Base-by-base conservation (phyloP, 2,888 invertebrate genomes). In the Anorthoa munda region DNA sequence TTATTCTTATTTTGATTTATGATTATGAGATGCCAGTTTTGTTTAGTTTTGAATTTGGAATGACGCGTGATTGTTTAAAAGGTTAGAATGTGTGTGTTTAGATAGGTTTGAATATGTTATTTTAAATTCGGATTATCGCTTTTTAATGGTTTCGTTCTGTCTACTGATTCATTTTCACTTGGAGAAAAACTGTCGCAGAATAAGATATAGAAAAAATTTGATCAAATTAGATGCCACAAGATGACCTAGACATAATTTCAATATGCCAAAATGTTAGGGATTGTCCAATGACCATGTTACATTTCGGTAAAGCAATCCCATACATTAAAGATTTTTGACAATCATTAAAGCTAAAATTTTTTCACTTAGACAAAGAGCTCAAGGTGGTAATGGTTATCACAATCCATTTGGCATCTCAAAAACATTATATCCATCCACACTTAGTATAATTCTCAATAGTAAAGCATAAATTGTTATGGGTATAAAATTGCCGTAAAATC, bases 21-120 rank as follows among this genome's bases (percentile, higher is more conserved):
- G n/a, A n/a, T 73, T 56, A 75, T 66, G 51, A 55, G 21, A 45
- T 64, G 63, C 7, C 5, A 48, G 58, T 71, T 66, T 66, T 60
- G 46, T 65, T 75, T 0, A 31, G 53, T 69, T 78, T 74, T 31
- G 46, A 59, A 65, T 70, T 69, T 59, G 26, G 56, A 46, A 66
- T 48, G 23, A 64, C 18, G 39, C 7, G n/a, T 65, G 26, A 53
- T 26, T 50, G 45, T 23, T 23, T 63, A 5, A 1, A 13, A 51
- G n/a, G 17, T 78, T 61, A n/a, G n/a, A n/a, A n/a, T n/a, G n/a
- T n/a, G n/a, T n/a, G n/a, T n/a, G n/a, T n/a, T 51, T 39, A 55
- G 21, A 13, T 9, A 18, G 2, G 13, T 50, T 39, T 13, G 0
- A 21, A 50, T 4, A 0, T 31, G 0, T 31, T 0, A 1, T 31